These are phyloP conservation scores for Triops longicaudatus DNA, from an alignment of 1,140 invertebrate genomes.

Conservation along the genomic window DNA sequence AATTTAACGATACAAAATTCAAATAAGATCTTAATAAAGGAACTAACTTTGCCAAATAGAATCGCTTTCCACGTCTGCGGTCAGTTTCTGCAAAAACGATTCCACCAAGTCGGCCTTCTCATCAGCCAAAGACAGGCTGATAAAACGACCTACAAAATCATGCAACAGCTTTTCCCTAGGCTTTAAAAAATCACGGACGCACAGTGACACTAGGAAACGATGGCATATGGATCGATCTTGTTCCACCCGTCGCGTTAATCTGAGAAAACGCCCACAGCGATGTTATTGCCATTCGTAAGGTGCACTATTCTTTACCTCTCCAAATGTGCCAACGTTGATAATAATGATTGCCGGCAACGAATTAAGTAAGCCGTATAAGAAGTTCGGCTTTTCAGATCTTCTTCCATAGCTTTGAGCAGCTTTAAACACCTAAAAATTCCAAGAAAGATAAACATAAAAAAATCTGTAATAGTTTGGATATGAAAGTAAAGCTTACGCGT, in stretches of 20 bases:
- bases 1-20: slow-evolving; percentile 21
- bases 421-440: slow-evolving; percentile 53
- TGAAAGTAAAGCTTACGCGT: slow-evolving; percentile 44
- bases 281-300: background rate
- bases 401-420: slow-evolving; percentile 63
- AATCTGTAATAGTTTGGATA: background rate
- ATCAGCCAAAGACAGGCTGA: slow-evolving; percentile 60
- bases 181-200: slow-evolving; percentile 70
- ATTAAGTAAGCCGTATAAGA: slow-evolving; percentile 80
- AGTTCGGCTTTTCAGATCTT: slow-evolving; percentile 68
- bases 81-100: slow-evolving; percentile 50
- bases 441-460: slow-evolving; percentile 28
- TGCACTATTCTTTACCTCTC: slow-evolving; percentile 45
- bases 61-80: slow-evolving; percentile 56
- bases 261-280: slow-evolving; percentile 34
- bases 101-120: slow-evolving; percentile 68
- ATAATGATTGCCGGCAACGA: slow-evolving; percentile 66
- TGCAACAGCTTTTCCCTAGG: slow-evolving; percentile 54
- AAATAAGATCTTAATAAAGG: background rate
- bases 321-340: slow-evolving; percentile 68
- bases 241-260: slow-evolving; percentile 53
- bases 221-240: slow-evolving; percentile 62
- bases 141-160: slow-evolving; percentile 67
- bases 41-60: slow-evolving; percentile 58
- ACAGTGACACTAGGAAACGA: slow-evolving; percentile 67